These are phyloP conservation scores for Conomelus anceps DNA, from an alignment of 2,888 invertebrate species.

Conservation along the genomic window DNA sequence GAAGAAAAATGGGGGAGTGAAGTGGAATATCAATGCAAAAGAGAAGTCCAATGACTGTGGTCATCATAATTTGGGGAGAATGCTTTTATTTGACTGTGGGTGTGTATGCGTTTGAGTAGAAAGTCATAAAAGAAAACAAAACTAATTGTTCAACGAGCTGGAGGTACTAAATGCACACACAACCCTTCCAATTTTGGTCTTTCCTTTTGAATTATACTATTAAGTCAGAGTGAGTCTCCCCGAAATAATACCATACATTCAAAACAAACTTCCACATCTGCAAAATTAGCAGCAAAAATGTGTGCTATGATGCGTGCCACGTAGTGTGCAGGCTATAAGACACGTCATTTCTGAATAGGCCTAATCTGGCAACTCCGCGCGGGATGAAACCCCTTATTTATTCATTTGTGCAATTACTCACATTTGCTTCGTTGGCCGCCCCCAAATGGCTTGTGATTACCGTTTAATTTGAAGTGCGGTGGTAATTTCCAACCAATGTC, in stretches of 20 bases:
- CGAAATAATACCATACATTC: background rate
- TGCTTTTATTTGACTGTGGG: background rate
- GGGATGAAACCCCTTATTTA: background rate
- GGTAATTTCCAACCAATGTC: background rate
- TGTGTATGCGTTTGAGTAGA: background rate
- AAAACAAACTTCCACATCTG: background rate
- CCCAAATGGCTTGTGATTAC: background rate
- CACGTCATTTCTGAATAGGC: background rate
- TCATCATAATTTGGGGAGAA: background rate
- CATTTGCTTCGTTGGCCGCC: background rate
- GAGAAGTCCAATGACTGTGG: background rate
- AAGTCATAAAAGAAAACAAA: background rate
- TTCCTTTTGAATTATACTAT: background rate
- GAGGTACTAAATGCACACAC: background rate
- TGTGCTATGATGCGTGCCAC: background rate
- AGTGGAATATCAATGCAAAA: background rate
- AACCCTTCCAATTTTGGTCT: background rate
- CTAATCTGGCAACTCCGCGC: background rate
- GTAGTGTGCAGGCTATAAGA: background rate
- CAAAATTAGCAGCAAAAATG: background rate
- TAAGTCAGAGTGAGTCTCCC: too few relatives aligned
- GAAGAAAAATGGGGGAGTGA: too few relatives aligned
- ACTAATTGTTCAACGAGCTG: background rate
- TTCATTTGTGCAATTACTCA: background rate
- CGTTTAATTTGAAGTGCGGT: background rate